Evolutionary conservation across 2,888 invertebrate genomes (phyloP), one percentile per base, ranked within the genome.

Genomic region (Eupeodes luniger): DNA sequence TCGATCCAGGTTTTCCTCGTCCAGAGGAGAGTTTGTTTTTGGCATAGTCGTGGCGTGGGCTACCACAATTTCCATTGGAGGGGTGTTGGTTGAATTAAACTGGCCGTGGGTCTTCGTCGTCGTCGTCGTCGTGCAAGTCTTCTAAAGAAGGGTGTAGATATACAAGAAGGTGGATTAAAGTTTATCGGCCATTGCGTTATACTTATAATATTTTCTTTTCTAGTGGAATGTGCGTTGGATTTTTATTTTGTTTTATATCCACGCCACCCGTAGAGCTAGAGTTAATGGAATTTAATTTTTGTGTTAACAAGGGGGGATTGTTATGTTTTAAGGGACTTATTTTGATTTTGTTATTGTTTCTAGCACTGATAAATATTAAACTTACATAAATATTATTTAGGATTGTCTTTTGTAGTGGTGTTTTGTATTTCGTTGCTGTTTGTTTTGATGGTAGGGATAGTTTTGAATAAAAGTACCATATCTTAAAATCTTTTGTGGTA

Each of bases 1-100:
- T 88, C 88, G 81, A 88, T 88, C 88, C 72, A 40, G 62, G 59
- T 84, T 75, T 84, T 80, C 69, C 69, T 10, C n/a, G 4, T 11
- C 11, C 36, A 10, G 27, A 27, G 27, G 27, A 27, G 27, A 27
- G 27, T 27, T 55, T 14, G 40, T 40, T 5, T 7, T 40, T 40
- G 9, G 36, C 11, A 16, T 47, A 0, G 62, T 44, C 44, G 27
- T 14, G 47, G 19, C 44, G 27, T 14, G 47, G 19, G 47, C 70
- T 77, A 62, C 84, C 6, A 53, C 7, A 49, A 69, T 84, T 66
- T 80, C 5, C 79, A 88, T 81, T 74, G 79, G 80, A 85, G 66
- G 85, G 85, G 61, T 76, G 74, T 66, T 67, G 74, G 49, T 69
- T 55, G 19, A 40, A 12, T 10, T n/a, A 5, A 19, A 16, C 19